Evolutionary conservation across 92 coral and sea anemone genomes (phyloP).

Genomic region (Epizoanthus illoricatus): DNA sequence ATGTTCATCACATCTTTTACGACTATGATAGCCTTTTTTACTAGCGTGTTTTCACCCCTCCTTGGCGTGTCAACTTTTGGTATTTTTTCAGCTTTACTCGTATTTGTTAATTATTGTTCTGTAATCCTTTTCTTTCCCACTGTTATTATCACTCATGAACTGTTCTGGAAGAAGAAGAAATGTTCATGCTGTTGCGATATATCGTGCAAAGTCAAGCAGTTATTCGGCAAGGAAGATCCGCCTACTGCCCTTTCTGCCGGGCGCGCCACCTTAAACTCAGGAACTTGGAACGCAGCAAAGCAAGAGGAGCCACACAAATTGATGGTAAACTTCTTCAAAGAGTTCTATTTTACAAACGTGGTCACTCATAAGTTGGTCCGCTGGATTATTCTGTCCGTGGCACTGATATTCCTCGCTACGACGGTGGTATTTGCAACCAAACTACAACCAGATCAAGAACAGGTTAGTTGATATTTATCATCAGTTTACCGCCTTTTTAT

Average conservation of each 20-base stretch:
- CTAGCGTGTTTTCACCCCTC: slow-evolving; percentile 91
- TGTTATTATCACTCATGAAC: slow-evolving; percentile 80
- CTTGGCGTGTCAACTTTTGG: slow-evolving; percentile 95
- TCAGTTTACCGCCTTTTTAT: background rate
- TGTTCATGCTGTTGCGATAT: slow-evolving; percentile 54
- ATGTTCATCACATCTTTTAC: slow-evolving; percentile 94
- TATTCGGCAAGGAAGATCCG: slow-evolving; percentile 48
- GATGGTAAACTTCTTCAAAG: slow-evolving; percentile 67
- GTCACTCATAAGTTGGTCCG: slow-evolving; percentile 80
- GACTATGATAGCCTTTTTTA: slow-evolving; percentile 87
- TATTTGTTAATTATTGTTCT: slow-evolving; percentile 85
- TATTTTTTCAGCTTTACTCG: slow-evolving; percentile 89
- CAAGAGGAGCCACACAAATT: slow-evolving; percentile 73
- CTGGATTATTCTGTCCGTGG: slow-evolving; percentile 78
- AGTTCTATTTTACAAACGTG: slow-evolving; percentile 64
- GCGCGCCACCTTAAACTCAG: slow-evolving; percentile 25
- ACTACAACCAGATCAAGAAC: slow-evolving; percentile 88
- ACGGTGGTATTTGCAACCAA: slow-evolving; percentile 83
- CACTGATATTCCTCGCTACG: slow-evolving; percentile 61
- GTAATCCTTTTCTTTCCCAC: slow-evolving; percentile 87
- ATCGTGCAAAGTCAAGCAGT: slow-evolving; percentile 13
- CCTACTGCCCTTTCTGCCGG: slow-evolving; percentile 42
- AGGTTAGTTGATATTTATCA: slow-evolving; percentile 56
- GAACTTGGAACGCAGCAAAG: slow-evolving; percentile 35
- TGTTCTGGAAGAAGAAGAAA: slow-evolving; percentile 68